Conservation (phyloP, 2,797 vertebrate species). For the Hemibagrus guttatus region DNA sequence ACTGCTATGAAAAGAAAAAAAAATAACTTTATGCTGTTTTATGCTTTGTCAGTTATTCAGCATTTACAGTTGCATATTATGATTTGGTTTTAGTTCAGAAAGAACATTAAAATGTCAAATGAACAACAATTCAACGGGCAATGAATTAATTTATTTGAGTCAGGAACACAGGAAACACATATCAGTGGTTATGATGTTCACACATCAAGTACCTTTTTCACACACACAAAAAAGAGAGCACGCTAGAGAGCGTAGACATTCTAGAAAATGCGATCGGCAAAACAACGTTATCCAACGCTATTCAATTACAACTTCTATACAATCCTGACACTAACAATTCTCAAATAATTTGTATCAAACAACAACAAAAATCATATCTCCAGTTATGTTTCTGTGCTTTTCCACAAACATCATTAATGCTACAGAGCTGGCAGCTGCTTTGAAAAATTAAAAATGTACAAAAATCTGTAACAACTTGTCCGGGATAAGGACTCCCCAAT, state of each 20-base stretch:
- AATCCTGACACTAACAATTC: constrained; percentile 47
- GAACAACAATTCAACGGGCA: neutral
- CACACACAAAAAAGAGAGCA: constrained; percentile 31
- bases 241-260: constrained; percentile 61
- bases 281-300: constrained; percentile 60
- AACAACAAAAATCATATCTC: constrained; percentile 51
- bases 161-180: constrained; percentile 60
- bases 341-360: constrained; percentile 45
- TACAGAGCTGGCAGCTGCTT: constrained; percentile 18
- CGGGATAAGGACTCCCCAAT: constrained; percentile 24
- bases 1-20: constrained; percentile 63
- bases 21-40: neutral
- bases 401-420: constrained; percentile 21
- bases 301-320: constrained; percentile 63
- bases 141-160: constrained; percentile 64
- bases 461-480: constrained; percentile 2
- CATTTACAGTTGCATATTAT: neutral
- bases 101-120: neutral
- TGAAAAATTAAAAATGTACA: neutral
- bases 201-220: constrained; percentile 67
- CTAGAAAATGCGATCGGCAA: constrained; percentile 69
- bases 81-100: neutral
- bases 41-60: constrained; percentile 16
- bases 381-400: constrained; percentile 56
- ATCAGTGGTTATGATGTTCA: constrained; percentile 75